A percentile compares a stretch with the other conserved stretches of the same genome.
phyloP scores from a whole-genome alignment of 2,113 vertebrate genomes.

The Sarotherodon lohbergeri region DNA sequence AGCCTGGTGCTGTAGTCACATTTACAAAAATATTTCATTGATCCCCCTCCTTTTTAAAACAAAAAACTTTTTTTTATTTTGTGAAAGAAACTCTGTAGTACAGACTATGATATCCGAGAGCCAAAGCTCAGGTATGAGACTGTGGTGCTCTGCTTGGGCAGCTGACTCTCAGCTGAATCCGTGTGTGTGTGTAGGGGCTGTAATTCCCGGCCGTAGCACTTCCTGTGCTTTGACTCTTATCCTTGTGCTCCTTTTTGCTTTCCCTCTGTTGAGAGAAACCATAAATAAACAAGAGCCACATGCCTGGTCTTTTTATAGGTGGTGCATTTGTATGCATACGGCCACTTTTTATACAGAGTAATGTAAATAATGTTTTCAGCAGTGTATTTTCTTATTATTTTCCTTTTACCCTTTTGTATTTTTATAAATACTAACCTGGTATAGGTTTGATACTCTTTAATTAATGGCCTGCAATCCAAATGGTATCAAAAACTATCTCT shows the following conservation, averaged over 20 bases:
- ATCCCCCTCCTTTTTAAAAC: background rate
- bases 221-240: slow-evolving; percentile 12
- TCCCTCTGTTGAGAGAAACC: background rate
- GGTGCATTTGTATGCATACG: background rate
- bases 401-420: background rate
- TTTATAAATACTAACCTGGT: background rate
- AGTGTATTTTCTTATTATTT: background rate
- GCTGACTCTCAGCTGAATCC: slow-evolving; percentile 54
- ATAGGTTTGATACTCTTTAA: background rate
- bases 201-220: slow-evolving; percentile 7
- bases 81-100: background rate
- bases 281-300: slow-evolving; percentile 34
- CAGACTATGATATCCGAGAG: background rate
- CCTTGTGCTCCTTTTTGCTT: slow-evolving; percentile 1
- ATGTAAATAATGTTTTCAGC: background rate
- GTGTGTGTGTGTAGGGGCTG: slow-evolving; percentile 33
- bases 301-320: slow-evolving; percentile 13
- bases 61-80: background rate
- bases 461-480: background rate
- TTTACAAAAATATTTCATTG: background rate
- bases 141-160: slow-evolving; percentile 10
- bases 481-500: background rate
- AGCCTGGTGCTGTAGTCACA: background rate
- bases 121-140: slow-evolving; percentile 13
- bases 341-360: background rate